A percentile compares a stretch with the other conserved stretches of the same genome.
Evolutionary conservation across 2,113 vertebrate genomes (phyloP).

Genomic region (Pholis gunnellus): DNA sequence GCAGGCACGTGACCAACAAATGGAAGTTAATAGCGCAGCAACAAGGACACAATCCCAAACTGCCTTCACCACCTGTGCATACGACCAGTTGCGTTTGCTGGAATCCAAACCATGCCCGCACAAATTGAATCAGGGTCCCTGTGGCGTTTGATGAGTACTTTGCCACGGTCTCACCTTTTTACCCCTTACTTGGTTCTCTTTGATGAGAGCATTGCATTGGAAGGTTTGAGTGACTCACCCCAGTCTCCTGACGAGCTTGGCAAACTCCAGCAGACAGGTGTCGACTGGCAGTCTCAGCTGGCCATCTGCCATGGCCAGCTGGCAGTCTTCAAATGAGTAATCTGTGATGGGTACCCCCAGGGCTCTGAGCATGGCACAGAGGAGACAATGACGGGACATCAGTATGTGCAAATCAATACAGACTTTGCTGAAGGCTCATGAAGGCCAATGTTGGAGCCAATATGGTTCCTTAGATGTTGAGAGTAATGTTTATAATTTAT

Average conservation of each 20-base stretch:
- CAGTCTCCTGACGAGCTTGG: slow-evolving; percentile 93
- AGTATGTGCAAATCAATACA: slow-evolving; percentile 43
- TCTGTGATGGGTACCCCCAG: slow-evolving; percentile 94
- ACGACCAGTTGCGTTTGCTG: background rate
- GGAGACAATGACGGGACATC: slow-evolving; percentile 46
- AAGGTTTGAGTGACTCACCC: slow-evolving; percentile 86
- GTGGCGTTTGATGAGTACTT: slow-evolving; percentile 19
- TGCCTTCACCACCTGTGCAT: background rate
- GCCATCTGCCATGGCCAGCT: slow-evolving; percentile 95
- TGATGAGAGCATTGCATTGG: slow-evolving; percentile 24
- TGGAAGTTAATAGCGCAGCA: background rate
- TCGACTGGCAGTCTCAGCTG: slow-evolving; percentile 93
- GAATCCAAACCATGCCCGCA: slow-evolving; percentile 4
- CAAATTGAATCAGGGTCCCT: background rate
- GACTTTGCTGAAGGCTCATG: slow-evolving; percentile 10
- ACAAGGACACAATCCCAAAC: background rate
- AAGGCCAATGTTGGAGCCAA: background rate
- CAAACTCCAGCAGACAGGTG: slow-evolving; percentile 94
- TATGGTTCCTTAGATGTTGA: slow-evolving; percentile 19
- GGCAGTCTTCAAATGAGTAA: slow-evolving; percentile 98
- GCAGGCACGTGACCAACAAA: slow-evolving; percentile 13
- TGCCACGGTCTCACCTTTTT: background rate
- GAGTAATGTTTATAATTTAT: background rate
- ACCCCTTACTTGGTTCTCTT: slow-evolving; percentile 23
- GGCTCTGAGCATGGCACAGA: slow-evolving; percentile 83